Conservation (phyloP, 2,113 vertebrate genomes). For the Columba janthina region DNA sequence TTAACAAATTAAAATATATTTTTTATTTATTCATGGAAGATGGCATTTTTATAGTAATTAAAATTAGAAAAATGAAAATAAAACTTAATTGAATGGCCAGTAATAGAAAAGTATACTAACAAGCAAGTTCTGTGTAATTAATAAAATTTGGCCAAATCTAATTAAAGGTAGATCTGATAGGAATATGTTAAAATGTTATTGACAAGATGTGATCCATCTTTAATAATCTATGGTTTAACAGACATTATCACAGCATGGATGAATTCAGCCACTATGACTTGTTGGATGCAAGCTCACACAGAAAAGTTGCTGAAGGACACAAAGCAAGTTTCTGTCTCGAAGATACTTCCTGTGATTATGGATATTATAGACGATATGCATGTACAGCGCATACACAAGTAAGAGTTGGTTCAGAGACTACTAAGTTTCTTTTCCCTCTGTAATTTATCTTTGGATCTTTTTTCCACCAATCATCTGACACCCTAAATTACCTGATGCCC, state of each 20-base stretch:
- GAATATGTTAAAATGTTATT: neutral
- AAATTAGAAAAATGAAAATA: neutral
- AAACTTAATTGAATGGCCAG: neutral
- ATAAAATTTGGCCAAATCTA: neutral
- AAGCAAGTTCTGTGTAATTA: neutral
- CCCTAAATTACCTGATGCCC: neutral
- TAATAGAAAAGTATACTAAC: neutral
- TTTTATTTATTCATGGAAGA: neutral
- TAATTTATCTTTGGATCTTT: neutral
- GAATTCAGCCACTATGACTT: slow-evolving; percentile 96
- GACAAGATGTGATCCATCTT: neutral
- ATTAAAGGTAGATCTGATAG: neutral
- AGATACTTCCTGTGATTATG: slow-evolving; percentile 95
- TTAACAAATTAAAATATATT: neutral
- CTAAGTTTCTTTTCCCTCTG: neutral
- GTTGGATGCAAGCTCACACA: slow-evolving; percentile 81
- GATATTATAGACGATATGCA: slow-evolving; percentile 91
- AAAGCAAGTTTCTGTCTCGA: slow-evolving; percentile 98
- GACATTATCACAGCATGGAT: slow-evolving; percentile 98
- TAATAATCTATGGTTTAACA: slow-evolving; percentile 57
- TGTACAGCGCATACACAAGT: slow-evolving; percentile 98
- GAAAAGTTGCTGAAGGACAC: slow-evolving; percentile 93
- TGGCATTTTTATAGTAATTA: neutral
- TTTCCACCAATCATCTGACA: neutral
- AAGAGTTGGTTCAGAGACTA: neutral